phyloP scores from a whole-genome alignment of 2,113 vertebrate genomes.

The Corythaeola cristata region DNA sequence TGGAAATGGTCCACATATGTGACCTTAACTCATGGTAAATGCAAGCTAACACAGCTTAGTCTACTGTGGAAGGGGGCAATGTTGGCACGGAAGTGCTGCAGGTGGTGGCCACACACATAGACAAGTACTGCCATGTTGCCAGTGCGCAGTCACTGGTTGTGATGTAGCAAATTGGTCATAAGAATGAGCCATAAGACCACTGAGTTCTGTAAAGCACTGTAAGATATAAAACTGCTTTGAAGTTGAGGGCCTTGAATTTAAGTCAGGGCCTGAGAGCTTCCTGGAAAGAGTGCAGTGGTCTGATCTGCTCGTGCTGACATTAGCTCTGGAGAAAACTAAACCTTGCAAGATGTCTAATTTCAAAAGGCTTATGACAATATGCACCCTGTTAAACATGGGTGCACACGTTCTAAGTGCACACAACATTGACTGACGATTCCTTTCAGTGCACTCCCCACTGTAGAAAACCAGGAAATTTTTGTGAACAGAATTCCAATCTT shows the following conservation, averaged over 20 bases:
- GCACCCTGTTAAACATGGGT: background rate
- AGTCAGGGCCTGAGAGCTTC: background rate
- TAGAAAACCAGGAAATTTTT: background rate
- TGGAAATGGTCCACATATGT: background rate
- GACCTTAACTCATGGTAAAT: background rate
- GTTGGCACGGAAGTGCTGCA: background rate
- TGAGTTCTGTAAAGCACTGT: background rate
- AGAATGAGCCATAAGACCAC: background rate
- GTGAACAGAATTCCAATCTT: background rate
- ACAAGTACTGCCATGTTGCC: background rate
- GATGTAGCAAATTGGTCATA: background rate
- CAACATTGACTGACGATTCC: background rate
- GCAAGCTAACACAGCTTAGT: background rate
- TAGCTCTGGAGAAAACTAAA: background rate
- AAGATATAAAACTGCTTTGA: background rate
- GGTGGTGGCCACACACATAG: background rate
- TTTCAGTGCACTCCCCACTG: background rate
- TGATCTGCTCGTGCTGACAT: background rate
- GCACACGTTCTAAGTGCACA: background rate
- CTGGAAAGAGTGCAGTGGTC: background rate
- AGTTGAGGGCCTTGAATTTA: background rate
- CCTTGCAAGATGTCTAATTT: conserved; percentile 16
- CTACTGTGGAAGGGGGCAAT: background rate
- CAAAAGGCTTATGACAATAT: background rate
- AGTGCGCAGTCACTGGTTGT: background rate